Conservation (phyloP, 92 coral and sea anemone genomes). For the Actinostola sp. region DNA sequence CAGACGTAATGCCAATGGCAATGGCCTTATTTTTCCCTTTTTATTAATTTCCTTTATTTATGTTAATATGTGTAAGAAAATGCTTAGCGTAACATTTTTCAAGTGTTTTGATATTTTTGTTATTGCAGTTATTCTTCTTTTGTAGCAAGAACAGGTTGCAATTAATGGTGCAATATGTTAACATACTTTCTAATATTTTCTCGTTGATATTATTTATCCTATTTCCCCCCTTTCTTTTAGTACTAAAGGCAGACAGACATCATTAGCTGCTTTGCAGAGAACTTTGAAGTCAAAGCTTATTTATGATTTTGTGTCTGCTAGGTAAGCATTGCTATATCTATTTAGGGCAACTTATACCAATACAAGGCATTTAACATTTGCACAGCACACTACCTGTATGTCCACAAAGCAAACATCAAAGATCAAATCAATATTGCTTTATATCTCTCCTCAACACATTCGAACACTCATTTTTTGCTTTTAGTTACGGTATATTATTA, state of each 20-base stretch:
- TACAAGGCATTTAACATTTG: too few relatives aligned
- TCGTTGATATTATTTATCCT: neutral
- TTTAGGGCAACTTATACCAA: neutral
- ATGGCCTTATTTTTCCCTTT: too few relatives aligned
- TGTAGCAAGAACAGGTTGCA: neutral
- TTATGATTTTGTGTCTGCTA: conserved; percentile 83
- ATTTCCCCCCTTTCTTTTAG: conserved; percentile 36
- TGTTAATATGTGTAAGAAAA: too few relatives aligned
- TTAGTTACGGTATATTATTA: too few relatives aligned
- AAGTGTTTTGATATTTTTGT: neutral
- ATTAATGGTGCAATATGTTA: neutral
- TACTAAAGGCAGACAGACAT: conserved; percentile 76
- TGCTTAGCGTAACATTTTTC: neutral
- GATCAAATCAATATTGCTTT: too few relatives aligned
- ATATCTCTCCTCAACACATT: too few relatives aligned
- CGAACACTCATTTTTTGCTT: too few relatives aligned
- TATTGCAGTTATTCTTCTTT: too few relatives aligned
- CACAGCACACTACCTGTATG: too few relatives aligned
- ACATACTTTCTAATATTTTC: neutral
- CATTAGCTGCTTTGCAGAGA: conserved; percentile 73
- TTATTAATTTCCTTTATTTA: too few relatives aligned
- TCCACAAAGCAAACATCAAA: too few relatives aligned
- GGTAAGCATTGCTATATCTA: neutral
- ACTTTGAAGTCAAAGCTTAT: conserved; percentile 79
- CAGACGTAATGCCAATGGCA: too few relatives aligned